Evolutionary conservation across 2,888 invertebrate genomes (phyloP).

Genomic region (Drosophila paramelanica): DNA sequence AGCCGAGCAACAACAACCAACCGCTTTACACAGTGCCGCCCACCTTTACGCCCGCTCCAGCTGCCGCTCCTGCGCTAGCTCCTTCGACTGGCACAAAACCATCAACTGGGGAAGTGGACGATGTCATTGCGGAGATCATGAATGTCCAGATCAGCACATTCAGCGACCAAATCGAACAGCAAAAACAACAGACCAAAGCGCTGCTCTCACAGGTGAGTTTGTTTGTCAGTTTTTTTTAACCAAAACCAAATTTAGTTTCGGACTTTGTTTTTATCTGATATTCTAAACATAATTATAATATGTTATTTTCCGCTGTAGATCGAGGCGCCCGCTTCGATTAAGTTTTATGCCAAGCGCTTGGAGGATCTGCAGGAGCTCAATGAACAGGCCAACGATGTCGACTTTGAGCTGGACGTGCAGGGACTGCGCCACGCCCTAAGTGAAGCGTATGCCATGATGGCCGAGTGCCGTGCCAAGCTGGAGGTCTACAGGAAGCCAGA

Average conservation of each 20-base stretch:
- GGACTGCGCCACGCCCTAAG: conserved; percentile 85
- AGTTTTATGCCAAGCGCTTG: conserved; percentile 86
- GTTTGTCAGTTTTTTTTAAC: too few relatives aligned
- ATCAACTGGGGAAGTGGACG: conserved; percentile 66
- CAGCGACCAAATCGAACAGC: conserved; percentile 88
- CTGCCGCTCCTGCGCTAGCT: conserved; percentile 19
- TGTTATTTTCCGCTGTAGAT: conserved; percentile 68
- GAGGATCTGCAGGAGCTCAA: conserved; percentile 87
- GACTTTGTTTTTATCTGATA: too few relatives aligned
- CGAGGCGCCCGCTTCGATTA: conserved; percentile 87
- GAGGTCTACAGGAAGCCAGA: conserved; percentile 82
- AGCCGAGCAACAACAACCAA: conserved; percentile 44
- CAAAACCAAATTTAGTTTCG: too few relatives aligned
- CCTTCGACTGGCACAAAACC: conserved; percentile 14
- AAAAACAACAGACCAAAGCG: conserved; percentile 86
- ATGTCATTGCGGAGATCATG: conserved; percentile 87
- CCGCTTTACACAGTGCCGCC: conserved; percentile 81
- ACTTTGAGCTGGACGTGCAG: conserved; percentile 88
- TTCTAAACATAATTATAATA: background rate
- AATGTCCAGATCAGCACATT: conserved; percentile 88
- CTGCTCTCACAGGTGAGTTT: conserved; percentile 79
- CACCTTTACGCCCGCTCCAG: conserved; percentile 72
- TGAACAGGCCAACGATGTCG: conserved; percentile 88
- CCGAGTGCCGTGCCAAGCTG: conserved; percentile 83
- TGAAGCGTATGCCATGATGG: conserved; percentile 84